Conservation (phyloP, 2,797 vertebrate species). For the Leucoraja ocellata region DNA sequence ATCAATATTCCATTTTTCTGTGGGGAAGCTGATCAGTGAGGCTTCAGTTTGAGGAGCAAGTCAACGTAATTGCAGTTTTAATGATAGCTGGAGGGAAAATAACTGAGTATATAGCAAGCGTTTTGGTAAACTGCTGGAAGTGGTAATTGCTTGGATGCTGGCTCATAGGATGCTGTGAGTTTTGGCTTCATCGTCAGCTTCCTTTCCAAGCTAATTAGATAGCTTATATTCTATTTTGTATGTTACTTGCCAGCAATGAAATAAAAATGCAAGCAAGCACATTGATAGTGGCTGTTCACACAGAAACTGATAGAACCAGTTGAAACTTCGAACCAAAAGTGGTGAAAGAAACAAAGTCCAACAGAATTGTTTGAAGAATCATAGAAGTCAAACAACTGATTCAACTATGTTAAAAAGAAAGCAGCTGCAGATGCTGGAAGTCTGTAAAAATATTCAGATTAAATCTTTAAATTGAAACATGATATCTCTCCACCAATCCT, state of each 20-base stretch:
- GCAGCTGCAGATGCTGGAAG: no score
- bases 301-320: not conserved
- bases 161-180: conserved; percentile 75
- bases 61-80: conserved; percentile 78
- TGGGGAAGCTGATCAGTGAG: conserved; percentile 64
- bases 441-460: no score
- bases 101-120: conserved; percentile 66
- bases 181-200: conserved; percentile 77
- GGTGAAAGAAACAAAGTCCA: not conserved
- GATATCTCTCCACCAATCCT: no score
- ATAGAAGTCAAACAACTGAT: not conserved
- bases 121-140: conserved; percentile 68
- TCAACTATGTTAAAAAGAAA: not conserved
- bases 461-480: no score
- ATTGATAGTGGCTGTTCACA: not conserved
- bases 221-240: not conserved
- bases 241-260: not conserved
- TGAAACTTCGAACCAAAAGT: not conserved
- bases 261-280: not conserved
- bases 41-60: conserved; percentile 78
- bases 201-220: conserved; percentile 66
- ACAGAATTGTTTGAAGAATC: not conserved
- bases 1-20: conserved; percentile 19
- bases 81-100: conserved; percentile 79
- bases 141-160: conserved; percentile 84